A percentile compares a stretch with the other conserved stretches of the same genome.
phyloP scores from a whole-genome alignment of 1,140 invertebrate genomes.

The Mesaphorura yosii region DNA sequence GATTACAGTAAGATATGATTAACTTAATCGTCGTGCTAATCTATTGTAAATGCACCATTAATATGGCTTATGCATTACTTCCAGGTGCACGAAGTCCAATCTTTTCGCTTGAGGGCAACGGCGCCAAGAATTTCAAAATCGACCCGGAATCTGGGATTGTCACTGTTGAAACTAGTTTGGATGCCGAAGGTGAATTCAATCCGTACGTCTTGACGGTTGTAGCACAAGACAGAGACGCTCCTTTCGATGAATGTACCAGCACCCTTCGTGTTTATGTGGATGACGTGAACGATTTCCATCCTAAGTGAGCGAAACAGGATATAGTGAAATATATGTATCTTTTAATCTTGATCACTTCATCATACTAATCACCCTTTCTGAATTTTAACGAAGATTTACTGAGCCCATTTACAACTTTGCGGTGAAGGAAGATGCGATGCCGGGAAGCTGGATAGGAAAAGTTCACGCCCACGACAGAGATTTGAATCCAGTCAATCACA shows the following conservation, averaged over 20 bases:
- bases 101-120: conserved; percentile 23
- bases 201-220: conserved; percentile 73
- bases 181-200: conserved; percentile 59
- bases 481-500: conserved; percentile 69
- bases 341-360: too few species aligned
- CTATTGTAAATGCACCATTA: neutral
- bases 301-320: conserved; percentile 46
- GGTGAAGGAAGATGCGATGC: conserved; percentile 59
- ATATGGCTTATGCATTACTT: conserved; percentile 1
- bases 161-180: conserved; percentile 57
- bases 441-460: conserved; percentile 34
- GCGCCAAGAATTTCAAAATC: conserved; percentile 23
- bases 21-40: neutral
- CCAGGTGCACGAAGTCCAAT: conserved; percentile 9
- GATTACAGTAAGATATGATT: conserved; percentile 25
- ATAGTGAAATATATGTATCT: neutral
- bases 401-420: conserved; percentile 58
- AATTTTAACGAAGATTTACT: conserved; percentile 16
- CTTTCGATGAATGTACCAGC: conserved; percentile 50
- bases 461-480: conserved; percentile 72
- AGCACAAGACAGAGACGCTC: conserved; percentile 66
- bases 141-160: conserved; percentile 53
- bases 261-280: conserved; percentile 61
- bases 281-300: conserved; percentile 81
- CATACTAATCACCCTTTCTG: neutral